These are phyloP conservation scores for Diceros bicornis DNA, from an alignment of 2,797 vertebrate species.

Conservation along the genomic window DNA sequence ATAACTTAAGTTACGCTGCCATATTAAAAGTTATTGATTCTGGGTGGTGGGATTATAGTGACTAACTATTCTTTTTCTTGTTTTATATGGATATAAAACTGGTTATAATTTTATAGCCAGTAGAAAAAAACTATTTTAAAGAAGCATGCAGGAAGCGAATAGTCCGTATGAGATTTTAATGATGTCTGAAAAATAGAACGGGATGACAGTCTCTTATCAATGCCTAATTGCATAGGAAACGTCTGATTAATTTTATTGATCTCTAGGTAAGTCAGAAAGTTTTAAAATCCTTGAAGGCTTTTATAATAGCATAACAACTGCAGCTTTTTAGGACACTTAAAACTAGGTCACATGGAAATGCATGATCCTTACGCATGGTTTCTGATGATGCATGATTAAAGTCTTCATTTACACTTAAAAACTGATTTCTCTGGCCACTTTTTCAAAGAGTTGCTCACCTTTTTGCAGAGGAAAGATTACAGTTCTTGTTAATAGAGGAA, in stretches of 20 bases:
- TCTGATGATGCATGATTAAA: constrained; percentile 36
- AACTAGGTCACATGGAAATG: constrained; percentile 63
- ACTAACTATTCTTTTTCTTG: constrained; percentile 13
- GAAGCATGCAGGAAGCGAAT: constrained; percentile 29
- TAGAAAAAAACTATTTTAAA: constrained; percentile 56
- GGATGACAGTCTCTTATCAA: constrained; percentile 48
- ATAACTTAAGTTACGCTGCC: constrained; percentile 31
- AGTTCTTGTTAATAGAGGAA: not conserved
- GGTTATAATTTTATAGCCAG: constrained; percentile 20
- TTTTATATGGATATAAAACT: not conserved
- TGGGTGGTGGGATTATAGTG: not conserved
- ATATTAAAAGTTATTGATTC: constrained; percentile 45
- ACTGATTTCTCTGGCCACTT: not conserved
- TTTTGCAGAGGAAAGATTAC: constrained; percentile 47
- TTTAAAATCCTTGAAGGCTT: constrained; percentile 64
- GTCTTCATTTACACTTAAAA: constrained; percentile 41
- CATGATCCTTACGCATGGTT: not conserved
- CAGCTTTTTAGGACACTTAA: constrained; percentile 54
- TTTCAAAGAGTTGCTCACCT: constrained; percentile 41
- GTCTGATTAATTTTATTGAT: constrained; percentile 75
- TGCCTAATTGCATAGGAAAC: constrained; percentile 36
- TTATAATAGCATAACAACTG: constrained; percentile 18
- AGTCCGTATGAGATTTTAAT: constrained; percentile 65
- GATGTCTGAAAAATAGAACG: constrained; percentile 43
- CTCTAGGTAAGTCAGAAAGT: constrained; percentile 23